Evolutionary conservation across 2,888 invertebrate genomes (phyloP), one percentile per base, ranked within the genome.

Genomic region (Lithodes maja): DNA sequence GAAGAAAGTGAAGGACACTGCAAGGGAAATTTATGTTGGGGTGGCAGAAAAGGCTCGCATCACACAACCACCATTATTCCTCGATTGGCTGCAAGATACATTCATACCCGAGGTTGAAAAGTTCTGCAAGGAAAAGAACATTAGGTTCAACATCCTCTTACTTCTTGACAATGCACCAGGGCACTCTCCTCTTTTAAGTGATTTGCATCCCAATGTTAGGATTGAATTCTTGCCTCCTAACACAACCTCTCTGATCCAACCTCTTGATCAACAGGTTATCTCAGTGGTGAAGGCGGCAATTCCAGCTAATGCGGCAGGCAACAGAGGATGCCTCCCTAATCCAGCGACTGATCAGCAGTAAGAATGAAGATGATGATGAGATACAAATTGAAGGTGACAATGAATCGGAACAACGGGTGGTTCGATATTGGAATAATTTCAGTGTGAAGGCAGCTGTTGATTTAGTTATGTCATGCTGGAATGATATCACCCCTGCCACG

Each of bases 241-340:
- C 55, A 80, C 80, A 33, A 33, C 33, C 33, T 33, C 33, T 33
- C 33, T 33, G 33, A 33, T 33, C 33, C 33, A 33, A 33, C 5
- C 79, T 5, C 79, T 80, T 53, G 80, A 80, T 55, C 80, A 80
- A 15, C 53, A 80, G 17, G 80, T 81, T 3, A 55, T 61, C 17
- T 15, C 61, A 15, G 61, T 81, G 17, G 15, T 81, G 2, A 81
- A 15, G 1, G 54, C 55, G n/a, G 49, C 53, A 83, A 17, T 83
- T 74, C 17, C 52, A 50, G 17, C 17, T 69, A n/a, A 83, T 83
- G 74, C 2, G n/a, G 3, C 7, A 61, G 55, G 52, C 83, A 2
- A 83, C 74, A 2, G n/a, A 83, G 49, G 74, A 83, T 83, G 33
- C 49, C 83, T 2, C 12, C 2, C 69, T 68, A 3, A 33, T 71